A percentile compares a stretch with the other conserved stretches of the same genome.
These are phyloP conservation scores for Cantharis rustica DNA, from an alignment of 2,888 invertebrate species.

Conservation along the genomic window DNA sequence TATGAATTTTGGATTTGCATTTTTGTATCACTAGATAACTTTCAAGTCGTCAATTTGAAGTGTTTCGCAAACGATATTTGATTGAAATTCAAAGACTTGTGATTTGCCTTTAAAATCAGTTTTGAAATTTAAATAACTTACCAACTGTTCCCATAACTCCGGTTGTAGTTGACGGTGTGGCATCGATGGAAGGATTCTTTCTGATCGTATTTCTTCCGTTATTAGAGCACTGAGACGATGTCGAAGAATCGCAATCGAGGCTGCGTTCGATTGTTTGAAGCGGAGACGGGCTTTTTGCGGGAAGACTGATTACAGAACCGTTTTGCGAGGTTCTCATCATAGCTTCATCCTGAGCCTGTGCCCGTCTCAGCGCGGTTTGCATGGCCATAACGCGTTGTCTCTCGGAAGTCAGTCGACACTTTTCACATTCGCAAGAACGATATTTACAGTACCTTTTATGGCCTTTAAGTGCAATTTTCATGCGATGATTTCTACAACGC, in stretches of 20 bases:
- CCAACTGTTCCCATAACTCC: conserved; percentile 48
- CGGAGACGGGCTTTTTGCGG: conserved; percentile 49
- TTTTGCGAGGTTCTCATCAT: conserved; percentile 49
- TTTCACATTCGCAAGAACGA: conserved; percentile 82
- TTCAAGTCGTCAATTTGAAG: background rate
- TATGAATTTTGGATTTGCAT: background rate
- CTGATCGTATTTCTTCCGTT: conserved; percentile 55
- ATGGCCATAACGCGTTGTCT: conserved; percentile 88
- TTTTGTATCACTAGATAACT: background rate
- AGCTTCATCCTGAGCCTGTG: conserved; percentile 84
- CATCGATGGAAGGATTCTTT: conserved; percentile 56
- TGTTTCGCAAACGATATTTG: background rate
- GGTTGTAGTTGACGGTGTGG: conserved; percentile 55
- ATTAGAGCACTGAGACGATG: conserved; percentile 65
- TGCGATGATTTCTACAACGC: conserved; percentile 89
- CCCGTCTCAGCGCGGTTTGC: conserved; percentile 82
- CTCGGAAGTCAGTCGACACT: conserved; percentile 85
- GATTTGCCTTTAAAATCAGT: background rate
- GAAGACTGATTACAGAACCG: conserved; percentile 42
- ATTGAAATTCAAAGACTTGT: background rate
- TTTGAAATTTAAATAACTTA: conserved; percentile 32
- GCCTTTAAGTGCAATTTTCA: conserved; percentile 85
- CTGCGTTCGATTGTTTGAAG: conserved; percentile 54
- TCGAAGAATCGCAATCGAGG: conserved; percentile 63
- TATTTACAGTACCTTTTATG: conserved; percentile 92